Evolutionary conservation across 2,797 vertebrate species (phyloP).

Genomic region (Schizopygopsis malacanthus): DNA sequence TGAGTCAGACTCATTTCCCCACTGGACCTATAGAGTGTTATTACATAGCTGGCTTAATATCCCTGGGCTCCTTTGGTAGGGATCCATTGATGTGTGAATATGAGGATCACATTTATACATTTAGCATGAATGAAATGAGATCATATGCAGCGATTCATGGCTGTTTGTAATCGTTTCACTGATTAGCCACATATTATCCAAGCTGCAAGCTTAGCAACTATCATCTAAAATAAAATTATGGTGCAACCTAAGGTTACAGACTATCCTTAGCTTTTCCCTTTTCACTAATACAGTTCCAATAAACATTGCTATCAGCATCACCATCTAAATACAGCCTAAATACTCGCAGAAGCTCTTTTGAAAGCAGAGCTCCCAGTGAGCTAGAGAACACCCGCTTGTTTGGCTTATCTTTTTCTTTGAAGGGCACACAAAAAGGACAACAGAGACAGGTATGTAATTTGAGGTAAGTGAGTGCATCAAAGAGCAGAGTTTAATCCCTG

Average conservation of each 20-base stretch:
- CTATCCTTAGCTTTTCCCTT: slow-evolving; percentile 1
- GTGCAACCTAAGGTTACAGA: slow-evolving; percentile 10
- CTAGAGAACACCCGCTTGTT: slow-evolving; percentile 27
- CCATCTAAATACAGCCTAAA: slow-evolving; percentile 58
- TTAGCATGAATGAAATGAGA: background rate
- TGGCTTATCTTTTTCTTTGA: slow-evolving; percentile 43
- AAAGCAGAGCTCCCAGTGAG: slow-evolving; percentile 43
- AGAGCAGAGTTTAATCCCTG: slow-evolving; percentile 80
- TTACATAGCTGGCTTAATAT: slow-evolving; percentile 72
- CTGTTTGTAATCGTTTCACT: slow-evolving; percentile 39
- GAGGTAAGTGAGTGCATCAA: slow-evolving; percentile 78
- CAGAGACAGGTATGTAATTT: slow-evolving; percentile 75
- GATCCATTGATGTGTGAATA: slow-evolving; percentile 14
- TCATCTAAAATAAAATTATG: background rate
- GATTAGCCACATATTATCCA: slow-evolving; percentile 20
- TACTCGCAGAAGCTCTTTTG: slow-evolving; percentile 39
- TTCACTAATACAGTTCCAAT: background rate
- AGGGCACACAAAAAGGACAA: slow-evolving; percentile 63
- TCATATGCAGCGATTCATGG: background rate
- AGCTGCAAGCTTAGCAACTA: background rate
- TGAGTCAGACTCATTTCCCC: slow-evolving; percentile 75
- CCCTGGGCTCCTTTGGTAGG: slow-evolving; percentile 29
- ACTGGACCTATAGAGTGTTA: slow-evolving; percentile 77
- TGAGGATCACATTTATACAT: slow-evolving; percentile 34
- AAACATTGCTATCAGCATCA: slow-evolving; percentile 34